A percentile compares a stretch with the other conserved stretches of the same genome.
Conservation (phyloP, 2,797 vertebrate species). For the Xiphorhynchus erythropygius region DNA sequence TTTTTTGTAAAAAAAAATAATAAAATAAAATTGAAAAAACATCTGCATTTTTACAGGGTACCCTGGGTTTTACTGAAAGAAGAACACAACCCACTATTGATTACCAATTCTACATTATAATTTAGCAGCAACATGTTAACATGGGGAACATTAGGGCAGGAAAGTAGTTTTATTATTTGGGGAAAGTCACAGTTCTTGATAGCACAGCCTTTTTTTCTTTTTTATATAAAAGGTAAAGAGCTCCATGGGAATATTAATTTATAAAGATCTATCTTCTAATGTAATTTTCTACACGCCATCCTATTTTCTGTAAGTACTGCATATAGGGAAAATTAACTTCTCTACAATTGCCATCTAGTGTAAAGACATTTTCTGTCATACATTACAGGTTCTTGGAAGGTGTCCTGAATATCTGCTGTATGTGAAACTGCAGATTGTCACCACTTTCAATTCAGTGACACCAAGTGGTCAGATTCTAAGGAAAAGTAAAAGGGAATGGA, state of each 20-base stretch:
- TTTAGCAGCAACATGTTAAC: constrained; percentile 99
- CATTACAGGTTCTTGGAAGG: constrained; percentile 85
- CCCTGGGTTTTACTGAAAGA: constrained; percentile 85
- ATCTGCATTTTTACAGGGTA: constrained; percentile 90
- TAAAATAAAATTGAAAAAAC: constrained; percentile 76
- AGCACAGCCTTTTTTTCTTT: constrained; percentile 83
- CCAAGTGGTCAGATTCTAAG: constrained; percentile 82
- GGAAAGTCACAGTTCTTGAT: constrained; percentile 91
- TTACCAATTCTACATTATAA: constrained; percentile 84
- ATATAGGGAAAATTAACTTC: constrained; percentile 79
- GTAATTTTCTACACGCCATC: constrained; percentile 69
- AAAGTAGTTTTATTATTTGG: constrained; percentile 93
- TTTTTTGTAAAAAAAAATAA: constrained; percentile 76
- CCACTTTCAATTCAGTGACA: constrained; percentile 86
- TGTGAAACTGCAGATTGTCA: constrained; percentile 85
- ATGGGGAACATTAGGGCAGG: constrained; percentile 88
- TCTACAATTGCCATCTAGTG: constrained; percentile 85
- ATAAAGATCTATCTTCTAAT: constrained; percentile 85
- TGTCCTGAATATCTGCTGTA: constrained; percentile 83
- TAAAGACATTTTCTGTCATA: constrained; percentile 85
- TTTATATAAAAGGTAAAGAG: constrained; percentile 82
- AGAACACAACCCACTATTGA: constrained; percentile 88
- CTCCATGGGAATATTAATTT: constrained; percentile 76
- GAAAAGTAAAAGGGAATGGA: constrained; percentile 54
- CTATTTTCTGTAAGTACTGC: constrained; percentile 80